Percentiles rank a stretch among this genome's conserved stretches.
Conservation (phyloP, 2,113 vertebrate species). For the Bungarus multicinctus region DNA sequence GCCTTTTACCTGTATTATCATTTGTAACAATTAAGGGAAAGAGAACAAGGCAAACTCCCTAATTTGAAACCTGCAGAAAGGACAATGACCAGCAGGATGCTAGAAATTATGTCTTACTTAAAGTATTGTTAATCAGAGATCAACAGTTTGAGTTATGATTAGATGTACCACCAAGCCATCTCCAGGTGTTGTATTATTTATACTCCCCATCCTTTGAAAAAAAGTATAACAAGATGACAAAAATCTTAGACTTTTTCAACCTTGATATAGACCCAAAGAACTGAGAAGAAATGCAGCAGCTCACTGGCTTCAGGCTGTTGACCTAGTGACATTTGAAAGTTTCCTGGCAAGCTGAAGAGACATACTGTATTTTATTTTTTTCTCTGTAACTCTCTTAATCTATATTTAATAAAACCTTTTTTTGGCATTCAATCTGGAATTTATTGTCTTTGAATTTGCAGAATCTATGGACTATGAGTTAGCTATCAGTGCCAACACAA, state of each 20-base stretch:
- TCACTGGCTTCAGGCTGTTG: not conserved
- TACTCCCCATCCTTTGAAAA: not conserved
- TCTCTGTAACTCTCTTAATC: not conserved
- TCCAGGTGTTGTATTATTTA: not conserved
- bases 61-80: not conserved
- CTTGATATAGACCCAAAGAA: not conserved
- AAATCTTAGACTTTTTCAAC: not conserved
- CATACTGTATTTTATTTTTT: not conserved
- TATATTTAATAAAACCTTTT: not conserved
- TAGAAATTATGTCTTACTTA: not conserved
- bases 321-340: not conserved
- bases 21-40: not conserved
- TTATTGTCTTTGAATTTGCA: not conserved
- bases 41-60: not conserved
- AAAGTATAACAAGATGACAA: not conserved
- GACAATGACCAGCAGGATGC: not conserved
- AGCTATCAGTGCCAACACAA: not conserved
- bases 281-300: not conserved
- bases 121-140: not conserved
- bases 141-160: not conserved
- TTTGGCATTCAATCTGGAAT: not conserved
- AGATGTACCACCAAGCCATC: not conserved
- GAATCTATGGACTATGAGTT: not conserved
- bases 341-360: not conserved
- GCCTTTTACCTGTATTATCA: not conserved